Conservation (phyloP, 2,113 vertebrate genomes). For the Ascaphus truei region DNA sequence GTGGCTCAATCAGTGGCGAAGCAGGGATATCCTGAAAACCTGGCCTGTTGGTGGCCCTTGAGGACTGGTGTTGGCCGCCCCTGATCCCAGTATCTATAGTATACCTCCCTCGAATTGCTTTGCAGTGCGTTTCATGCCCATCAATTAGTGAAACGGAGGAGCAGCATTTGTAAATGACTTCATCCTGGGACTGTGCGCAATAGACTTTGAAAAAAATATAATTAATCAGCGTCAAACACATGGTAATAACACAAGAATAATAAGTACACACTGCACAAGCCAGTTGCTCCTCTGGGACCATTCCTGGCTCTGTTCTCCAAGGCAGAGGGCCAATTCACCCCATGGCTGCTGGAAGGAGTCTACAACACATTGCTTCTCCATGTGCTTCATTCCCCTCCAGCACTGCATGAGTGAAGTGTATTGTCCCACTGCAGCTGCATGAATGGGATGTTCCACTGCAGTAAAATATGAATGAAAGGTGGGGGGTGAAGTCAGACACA, state of each 20-base stretch:
- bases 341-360: background rate
- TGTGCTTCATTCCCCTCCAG: background rate
- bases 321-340: background rate
- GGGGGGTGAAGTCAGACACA: background rate
- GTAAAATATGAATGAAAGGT: conserved; percentile 38
- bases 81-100: no score
- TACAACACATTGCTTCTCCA: background rate
- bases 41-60: no score
- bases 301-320: background rate
- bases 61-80: no score
- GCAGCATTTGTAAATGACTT: no score
- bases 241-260: background rate
- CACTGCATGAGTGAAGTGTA: background rate
- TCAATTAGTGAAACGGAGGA: no score
- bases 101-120: no score
- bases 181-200: no score
- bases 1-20: no score
- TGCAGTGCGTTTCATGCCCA: no score
- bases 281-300: background rate
- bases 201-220: no score
- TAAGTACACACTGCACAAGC: background rate
- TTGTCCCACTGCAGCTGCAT: background rate
- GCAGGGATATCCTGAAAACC: no score
- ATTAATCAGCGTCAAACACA: no score
- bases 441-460: conserved; percentile 33